Base-by-base conservation (phyloP, 2,113 vertebrate genomes). In the Clupea harengus region DNA sequence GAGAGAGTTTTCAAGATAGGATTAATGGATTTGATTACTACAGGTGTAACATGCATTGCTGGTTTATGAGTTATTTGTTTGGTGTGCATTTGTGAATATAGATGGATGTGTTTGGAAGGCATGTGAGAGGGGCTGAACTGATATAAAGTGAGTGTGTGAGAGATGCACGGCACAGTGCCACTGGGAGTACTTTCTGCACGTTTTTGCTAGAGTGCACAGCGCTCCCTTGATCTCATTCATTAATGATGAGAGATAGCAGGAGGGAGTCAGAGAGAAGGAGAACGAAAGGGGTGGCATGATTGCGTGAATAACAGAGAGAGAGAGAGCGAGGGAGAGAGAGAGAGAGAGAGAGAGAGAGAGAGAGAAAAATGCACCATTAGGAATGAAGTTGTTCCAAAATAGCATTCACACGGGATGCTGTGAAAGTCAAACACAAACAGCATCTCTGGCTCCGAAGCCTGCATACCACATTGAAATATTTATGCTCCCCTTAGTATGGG, bases 361-460 rank as follows among this genome's bases (percentile, higher is more conserved):
- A 67, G 60, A 67, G 52, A 18, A 15, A 54, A 4, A 18, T 18
- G 52, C 17, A 13, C 52, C 17, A 54, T 54, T 54, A 54, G 4
- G 15, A 54, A 18, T 17, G 52, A 54, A 54, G 52, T 54, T 54
- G 52, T 54, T 54, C 17, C 17, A 54, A 54, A 67, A 67, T 67
- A 67, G 25, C 22, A 25, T n/a, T 67, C 60, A 67, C 60, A 28
- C 60, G 9, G 60, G 60, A 67, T 67, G 60, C 60, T 25, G 22
- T 67, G 60, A 67, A 67, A 67, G n/a, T 67, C 60, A 67, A 67
- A 67, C 60, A 67, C 60, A 67, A 67, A 67, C 60, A 67, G 25
- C 60, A 28, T 67, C 22, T 25, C 60, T 67, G 60, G 60, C 60
- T 25, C 25, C 60, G 2, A 10, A 67, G 25, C 60, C 10, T 25